phyloP scores from a whole-genome alignment of 2,888 invertebrate genomes.

The Poecilus cupreus region DNA sequence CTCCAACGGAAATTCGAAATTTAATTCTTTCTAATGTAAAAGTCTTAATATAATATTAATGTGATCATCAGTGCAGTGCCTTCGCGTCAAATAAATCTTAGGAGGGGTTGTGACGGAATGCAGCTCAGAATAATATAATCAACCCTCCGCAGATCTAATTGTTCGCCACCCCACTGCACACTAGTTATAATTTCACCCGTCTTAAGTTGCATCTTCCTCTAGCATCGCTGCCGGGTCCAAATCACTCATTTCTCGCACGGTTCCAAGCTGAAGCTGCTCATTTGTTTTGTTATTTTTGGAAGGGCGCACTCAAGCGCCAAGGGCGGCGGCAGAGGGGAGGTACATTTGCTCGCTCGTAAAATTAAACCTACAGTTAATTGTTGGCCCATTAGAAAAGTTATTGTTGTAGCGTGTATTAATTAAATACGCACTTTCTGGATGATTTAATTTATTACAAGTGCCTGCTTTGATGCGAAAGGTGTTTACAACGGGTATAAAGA shows the following conservation, averaged over 20 bases:
- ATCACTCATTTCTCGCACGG: constrained; percentile 30
- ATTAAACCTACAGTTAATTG: constrained; percentile 51
- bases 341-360: constrained; percentile 20
- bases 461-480: constrained; percentile 30
- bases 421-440: constrained; percentile 25
- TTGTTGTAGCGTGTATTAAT: constrained; percentile 49
- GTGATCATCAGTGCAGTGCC: constrained; percentile 8
- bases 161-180: constrained; percentile 11
- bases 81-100: constrained; percentile 2
- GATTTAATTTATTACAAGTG: constrained; percentile 44
- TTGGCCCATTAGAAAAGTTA: constrained; percentile 43
- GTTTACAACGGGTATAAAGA: constrained; percentile 39
- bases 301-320: not conserved
- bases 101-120: constrained; percentile 5
- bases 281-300: constrained; percentile 58
- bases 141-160: constrained; percentile 20
- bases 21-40: constrained; percentile 15
- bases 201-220: not conserved
- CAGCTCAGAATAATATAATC: constrained; percentile 23
- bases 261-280: constrained; percentile 44
- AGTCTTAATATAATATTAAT: constrained; percentile 12
- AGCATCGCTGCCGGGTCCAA: not conserved
- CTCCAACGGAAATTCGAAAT: not conserved
- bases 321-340: not conserved
- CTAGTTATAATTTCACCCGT: constrained; percentile 31